Percentiles rank a stretch among this genome's conserved stretches.
These are phyloP conservation scores for Porphyrio hochstetteri DNA, from an alignment of 2,113 vertebrate genomes.

Conservation along the genomic window DNA sequence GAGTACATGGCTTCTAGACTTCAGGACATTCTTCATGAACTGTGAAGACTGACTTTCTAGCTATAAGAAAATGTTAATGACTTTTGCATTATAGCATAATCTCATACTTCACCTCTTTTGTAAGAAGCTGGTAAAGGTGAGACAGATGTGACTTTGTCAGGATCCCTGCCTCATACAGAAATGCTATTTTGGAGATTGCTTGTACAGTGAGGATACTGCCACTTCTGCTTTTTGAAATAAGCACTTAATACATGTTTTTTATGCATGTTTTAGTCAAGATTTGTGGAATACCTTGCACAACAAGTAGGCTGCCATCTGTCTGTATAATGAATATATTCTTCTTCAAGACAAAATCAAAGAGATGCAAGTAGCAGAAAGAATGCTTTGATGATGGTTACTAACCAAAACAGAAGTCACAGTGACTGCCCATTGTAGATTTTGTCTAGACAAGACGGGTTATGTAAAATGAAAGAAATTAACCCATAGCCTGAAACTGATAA, in stretches of 20 bases:
- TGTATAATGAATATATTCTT: background rate
- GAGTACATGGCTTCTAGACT: background rate
- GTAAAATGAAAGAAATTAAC: background rate
- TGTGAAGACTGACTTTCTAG: background rate
- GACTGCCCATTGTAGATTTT: background rate
- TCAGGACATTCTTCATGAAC: background rate
- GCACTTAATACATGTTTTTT: background rate
- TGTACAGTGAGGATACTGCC: background rate
- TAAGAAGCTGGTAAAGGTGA: background rate
- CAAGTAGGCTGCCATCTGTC: background rate
- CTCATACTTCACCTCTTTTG: background rate
- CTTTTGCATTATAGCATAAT: background rate
- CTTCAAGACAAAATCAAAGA: constrained; percentile 23
- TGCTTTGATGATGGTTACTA: constrained; percentile 38
- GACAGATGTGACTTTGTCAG: background rate
- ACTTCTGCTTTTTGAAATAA: background rate
- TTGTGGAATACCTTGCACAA: background rate
- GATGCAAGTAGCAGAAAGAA: background rate
- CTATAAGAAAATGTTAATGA: background rate
- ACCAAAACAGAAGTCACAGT: background rate
- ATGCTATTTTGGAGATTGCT: background rate
- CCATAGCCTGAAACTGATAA: background rate
- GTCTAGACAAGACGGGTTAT: background rate
- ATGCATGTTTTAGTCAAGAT: background rate
- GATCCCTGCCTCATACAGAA: background rate